These are phyloP conservation scores for Rhinichthys klamathensis DNA, from an alignment of 2,113 vertebrate genomes.

Conservation along the genomic window DNA sequence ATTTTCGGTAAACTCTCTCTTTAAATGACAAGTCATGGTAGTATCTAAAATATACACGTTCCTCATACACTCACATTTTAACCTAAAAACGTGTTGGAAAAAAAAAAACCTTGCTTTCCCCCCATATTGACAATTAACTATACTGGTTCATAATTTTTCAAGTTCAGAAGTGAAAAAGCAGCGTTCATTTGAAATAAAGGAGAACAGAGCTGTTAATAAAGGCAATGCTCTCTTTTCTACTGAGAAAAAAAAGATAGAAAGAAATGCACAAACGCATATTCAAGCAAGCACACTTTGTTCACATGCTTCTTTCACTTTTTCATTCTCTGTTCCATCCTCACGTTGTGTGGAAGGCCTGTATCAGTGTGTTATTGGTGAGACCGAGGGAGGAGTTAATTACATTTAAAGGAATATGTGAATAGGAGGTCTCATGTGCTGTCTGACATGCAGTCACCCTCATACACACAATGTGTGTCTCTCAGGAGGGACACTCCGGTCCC, in stretches of 20 bases:
- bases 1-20: neutral
- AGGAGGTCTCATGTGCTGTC: constrained; percentile 65
- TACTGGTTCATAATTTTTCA: neutral
- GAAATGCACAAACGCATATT: neutral
- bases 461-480: constrained; percentile 57
- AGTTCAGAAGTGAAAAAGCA: neutral
- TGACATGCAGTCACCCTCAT: constrained; percentile 67
- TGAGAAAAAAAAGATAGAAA: neutral
- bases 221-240: neutral
- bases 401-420: constrained; percentile 79
- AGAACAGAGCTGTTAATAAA: neutral
- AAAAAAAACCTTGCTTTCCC: too few relatives aligned
- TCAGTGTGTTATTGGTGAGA: constrained; percentile 73
- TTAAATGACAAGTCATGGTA: neutral
- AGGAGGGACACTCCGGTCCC: constrained; percentile 68
- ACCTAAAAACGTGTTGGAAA: neutral
- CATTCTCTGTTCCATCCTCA: neutral
- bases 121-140: too few relatives aligned
- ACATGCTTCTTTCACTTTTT: neutral
- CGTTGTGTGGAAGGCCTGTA: constrained; percentile 51
- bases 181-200: neutral
- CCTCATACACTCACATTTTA: neutral
- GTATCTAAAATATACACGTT: neutral
- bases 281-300: neutral
- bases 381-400: constrained; percentile 74